phyloP scores from a whole-genome alignment of 2,888 invertebrate genomes.

The Drosophila cyrtoloma region DNA sequence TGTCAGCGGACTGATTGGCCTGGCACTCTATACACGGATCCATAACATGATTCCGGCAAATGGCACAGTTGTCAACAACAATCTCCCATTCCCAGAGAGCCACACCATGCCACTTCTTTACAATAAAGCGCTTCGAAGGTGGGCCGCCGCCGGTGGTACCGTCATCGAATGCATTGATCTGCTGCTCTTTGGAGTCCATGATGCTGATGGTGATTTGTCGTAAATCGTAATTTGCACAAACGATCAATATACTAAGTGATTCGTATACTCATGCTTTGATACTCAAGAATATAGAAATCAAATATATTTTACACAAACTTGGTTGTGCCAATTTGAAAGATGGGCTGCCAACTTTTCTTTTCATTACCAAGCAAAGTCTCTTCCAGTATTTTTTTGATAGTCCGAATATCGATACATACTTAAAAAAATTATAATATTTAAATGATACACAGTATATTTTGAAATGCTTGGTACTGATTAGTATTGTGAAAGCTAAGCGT shows the following conservation, averaged over 20 bases:
- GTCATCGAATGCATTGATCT: neutral
- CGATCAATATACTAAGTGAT: neutral
- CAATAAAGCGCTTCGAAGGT: slow-evolving; percentile 18
- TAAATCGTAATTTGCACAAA: neutral
- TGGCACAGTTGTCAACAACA: slow-evolving; percentile 43
- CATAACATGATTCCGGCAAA: slow-evolving; percentile 51
- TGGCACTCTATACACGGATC: slow-evolving; percentile 55
- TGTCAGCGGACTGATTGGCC: slow-evolving; percentile 7
- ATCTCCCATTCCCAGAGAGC: slow-evolving; percentile 37
- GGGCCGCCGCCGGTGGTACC: neutral
- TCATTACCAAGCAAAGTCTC: neutral
- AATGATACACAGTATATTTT: neutral
- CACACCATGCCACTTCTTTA: slow-evolving; percentile 15
- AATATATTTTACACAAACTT: neutral
- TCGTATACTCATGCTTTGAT: neutral
- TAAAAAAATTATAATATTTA: neutral
- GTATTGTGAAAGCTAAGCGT: neutral
- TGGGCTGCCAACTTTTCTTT: neutral
- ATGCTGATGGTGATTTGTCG: neutral
- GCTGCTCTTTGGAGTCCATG: neutral
- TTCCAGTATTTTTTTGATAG: neutral
- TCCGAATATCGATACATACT: neutral
- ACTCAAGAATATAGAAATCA: neutral
- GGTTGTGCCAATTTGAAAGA: neutral
- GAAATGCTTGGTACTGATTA: neutral